These are phyloP conservation scores for Litoditis marina DNA, from an alignment of 2,888 invertebrate genomes.

Conservation along the genomic window DNA sequence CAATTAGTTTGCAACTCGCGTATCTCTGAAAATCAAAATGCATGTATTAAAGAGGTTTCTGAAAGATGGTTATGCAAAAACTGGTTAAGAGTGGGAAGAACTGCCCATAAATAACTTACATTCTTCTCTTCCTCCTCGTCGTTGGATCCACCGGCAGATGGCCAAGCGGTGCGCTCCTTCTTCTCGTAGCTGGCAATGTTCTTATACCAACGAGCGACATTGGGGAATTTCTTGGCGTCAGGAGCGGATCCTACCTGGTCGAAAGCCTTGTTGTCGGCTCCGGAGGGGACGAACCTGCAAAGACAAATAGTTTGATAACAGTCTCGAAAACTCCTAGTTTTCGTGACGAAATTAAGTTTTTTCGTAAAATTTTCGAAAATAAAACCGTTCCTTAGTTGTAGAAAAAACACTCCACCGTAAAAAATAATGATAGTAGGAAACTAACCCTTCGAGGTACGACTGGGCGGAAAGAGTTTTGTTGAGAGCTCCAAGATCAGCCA, in stretches of 20 bases:
- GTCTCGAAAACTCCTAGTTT: not conserved
- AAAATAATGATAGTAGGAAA: constrained; percentile 8
- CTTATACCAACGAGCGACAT: constrained; percentile 57
- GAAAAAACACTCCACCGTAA: not conserved
- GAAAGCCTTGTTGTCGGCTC: constrained; percentile 46
- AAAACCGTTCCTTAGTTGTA: not conserved
- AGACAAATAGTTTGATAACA: not conserved
- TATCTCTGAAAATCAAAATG: too few species aligned
- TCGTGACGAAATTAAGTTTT: not conserved
- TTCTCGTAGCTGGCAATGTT: constrained; percentile 53
- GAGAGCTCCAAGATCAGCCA: constrained; percentile 43
- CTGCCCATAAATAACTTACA: too few species aligned
- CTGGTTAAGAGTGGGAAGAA: too few species aligned
- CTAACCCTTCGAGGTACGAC: constrained; percentile 47
- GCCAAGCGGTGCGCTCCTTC: constrained; percentile 44
- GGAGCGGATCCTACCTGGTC: constrained; percentile 38
- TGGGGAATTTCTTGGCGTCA: constrained; percentile 41
- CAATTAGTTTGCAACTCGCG: too few species aligned
- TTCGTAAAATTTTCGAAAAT: not conserved
- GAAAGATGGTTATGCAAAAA: too few species aligned
- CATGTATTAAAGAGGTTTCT: too few species aligned
- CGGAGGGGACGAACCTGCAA: constrained; percentile 43
- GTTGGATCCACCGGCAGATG: constrained; percentile 41
- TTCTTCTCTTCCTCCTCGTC: constrained; percentile 36
- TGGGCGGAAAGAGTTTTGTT: constrained; percentile 44